Conservation (phyloP, 2,797 vertebrate genomes). For the Nasua narica region DNA sequence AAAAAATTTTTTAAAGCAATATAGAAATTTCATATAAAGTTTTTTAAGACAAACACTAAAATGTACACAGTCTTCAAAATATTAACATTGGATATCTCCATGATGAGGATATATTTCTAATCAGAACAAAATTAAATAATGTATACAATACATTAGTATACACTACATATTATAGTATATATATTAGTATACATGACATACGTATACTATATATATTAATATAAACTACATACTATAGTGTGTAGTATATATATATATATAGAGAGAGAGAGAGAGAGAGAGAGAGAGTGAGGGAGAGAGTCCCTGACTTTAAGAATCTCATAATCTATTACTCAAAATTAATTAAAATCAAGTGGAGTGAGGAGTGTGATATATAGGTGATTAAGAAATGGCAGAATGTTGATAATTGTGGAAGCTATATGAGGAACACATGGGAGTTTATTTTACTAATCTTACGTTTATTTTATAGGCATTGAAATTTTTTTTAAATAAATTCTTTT, state of each 20-base stretch:
- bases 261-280: no score
- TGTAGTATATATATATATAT: not conserved
- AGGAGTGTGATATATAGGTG: not conserved
- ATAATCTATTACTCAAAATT: not conserved
- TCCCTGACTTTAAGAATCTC: not conserved
- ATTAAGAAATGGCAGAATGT: not conserved
- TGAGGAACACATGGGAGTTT: not conserved
- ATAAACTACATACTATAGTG: not conserved
- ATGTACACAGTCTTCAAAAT: not conserved
- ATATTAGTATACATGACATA: not conserved
- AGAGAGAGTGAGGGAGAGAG: no score
- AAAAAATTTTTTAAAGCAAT: not conserved
- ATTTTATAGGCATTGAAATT: not conserved
- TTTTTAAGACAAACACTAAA: not conserved
- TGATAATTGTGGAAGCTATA: not conserved
- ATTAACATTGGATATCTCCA: not conserved
- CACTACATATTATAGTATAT: not conserved
- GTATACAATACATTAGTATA: not conserved
- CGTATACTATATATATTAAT: not conserved
- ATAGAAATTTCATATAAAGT: not conserved
- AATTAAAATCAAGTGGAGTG: not conserved
- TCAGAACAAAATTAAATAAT: not conserved
- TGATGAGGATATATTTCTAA: not conserved
- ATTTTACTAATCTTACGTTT: not conserved
- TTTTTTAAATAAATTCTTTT: not conserved